Evolutionary conservation across 2,888 invertebrate species (phyloP).

Genomic region (Atethmia centrago): DNA sequence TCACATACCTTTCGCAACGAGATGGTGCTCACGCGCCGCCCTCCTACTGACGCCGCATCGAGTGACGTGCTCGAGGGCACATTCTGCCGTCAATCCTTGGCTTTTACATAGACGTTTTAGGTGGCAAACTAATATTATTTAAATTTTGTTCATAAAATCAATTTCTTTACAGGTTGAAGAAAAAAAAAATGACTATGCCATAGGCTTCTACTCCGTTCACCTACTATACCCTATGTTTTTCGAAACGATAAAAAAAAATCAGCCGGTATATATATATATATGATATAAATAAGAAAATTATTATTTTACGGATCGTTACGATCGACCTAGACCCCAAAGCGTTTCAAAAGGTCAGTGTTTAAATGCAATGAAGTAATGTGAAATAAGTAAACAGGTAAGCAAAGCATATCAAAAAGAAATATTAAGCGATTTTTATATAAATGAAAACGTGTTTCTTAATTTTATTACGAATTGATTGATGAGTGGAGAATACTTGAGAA

Average conservation of each 20-base stretch:
- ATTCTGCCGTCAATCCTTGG: slow-evolving; percentile 44
- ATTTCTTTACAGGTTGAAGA: too few relatives aligned
- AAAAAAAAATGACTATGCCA: too few relatives aligned
- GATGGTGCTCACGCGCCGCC: slow-evolving; percentile 85
- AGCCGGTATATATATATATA: too few relatives aligned
- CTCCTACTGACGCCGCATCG: slow-evolving; percentile 72
- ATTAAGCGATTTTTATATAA: neutral
- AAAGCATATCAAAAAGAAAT: too few relatives aligned
- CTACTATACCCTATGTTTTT: too few relatives aligned
- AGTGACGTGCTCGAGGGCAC: slow-evolving; percentile 72
- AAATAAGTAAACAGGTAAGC: too few relatives aligned
- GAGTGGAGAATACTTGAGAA: neutral
- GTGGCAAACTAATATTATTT: slow-evolving; percentile 2
- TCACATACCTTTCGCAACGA: slow-evolving; percentile 86
- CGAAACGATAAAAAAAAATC: too few relatives aligned
- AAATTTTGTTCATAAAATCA: slow-evolving; percentile 2
- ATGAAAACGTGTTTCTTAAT: neutral
- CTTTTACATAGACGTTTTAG: slow-evolving; percentile 9
- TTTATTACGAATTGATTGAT: neutral
- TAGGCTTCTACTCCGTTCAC: too few relatives aligned
- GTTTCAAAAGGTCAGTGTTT: too few relatives aligned
- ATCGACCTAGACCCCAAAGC: neutral
- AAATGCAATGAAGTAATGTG: too few relatives aligned
- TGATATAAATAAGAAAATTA: too few relatives aligned
- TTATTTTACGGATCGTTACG: neutral